A percentile compares a stretch with the other conserved stretches of the same genome.
These are phyloP conservation scores for Phyllopteryx taeniolatus DNA, from an alignment of 2,113 vertebrate genomes.

Conservation along the genomic window DNA sequence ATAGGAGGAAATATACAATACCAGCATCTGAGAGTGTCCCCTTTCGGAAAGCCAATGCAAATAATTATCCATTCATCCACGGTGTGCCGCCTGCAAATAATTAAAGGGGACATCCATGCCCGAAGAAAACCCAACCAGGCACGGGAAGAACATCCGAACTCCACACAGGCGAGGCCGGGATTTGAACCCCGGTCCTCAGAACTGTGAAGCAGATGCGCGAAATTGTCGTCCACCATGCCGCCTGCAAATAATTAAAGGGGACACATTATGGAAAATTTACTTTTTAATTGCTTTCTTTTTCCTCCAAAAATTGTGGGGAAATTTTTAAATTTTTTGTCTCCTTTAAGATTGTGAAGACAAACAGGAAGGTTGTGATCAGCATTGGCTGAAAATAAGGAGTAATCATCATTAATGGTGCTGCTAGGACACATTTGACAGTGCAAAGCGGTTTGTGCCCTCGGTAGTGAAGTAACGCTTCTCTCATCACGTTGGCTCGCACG, in stretches of 20 bases:
- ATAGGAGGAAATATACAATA: not conserved
- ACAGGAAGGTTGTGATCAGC: not conserved
- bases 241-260: not conserved
- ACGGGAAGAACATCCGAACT: too few relatives aligned
- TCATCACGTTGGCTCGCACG: constrained; percentile 9
- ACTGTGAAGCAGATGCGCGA: too few relatives aligned
- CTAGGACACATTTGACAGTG: constrained; percentile 26
- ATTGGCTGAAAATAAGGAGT: constrained; percentile 15
- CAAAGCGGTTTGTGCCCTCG: constrained; percentile 14
- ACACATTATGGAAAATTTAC: not conserved
- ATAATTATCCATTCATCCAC: too few relatives aligned
- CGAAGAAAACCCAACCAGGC: too few relatives aligned
- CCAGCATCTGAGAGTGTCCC: not conserved
- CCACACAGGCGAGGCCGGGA: too few relatives aligned
- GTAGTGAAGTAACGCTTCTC: constrained; percentile 1
- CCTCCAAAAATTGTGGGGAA: not conserved
- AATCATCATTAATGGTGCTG: constrained; percentile 10
- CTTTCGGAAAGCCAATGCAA: not conserved
- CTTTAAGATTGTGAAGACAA: not conserved
- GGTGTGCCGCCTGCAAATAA: too few relatives aligned
- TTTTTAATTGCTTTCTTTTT: not conserved
- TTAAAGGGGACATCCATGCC: too few relatives aligned
- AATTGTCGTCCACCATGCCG: too few relatives aligned
- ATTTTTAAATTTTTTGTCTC: too few relatives aligned
- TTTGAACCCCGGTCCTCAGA: too few relatives aligned